These are phyloP conservation scores for Sympetrum striolatum DNA, from an alignment of 2,888 invertebrate species.

Conservation along the genomic window DNA sequence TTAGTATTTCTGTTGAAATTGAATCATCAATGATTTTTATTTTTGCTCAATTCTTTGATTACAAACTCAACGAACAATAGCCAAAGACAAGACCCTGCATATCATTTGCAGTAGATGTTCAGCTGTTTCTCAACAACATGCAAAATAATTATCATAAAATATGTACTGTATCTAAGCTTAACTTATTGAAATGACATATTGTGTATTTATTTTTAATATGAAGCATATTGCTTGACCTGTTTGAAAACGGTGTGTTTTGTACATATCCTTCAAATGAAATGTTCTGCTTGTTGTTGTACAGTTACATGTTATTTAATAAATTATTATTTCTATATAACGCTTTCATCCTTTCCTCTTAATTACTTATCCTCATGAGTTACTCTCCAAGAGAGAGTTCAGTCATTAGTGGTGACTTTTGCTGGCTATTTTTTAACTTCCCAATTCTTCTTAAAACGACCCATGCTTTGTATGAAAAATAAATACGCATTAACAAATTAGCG, in stretches of 20 bases:
- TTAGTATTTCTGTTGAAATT: neutral
- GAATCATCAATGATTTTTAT: neutral
- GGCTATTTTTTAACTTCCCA: neutral
- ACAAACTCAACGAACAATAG: neutral
- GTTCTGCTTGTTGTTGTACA: constrained; percentile 37
- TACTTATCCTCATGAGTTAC: neutral
- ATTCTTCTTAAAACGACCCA: neutral
- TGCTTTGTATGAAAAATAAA: neutral
- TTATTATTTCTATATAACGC: constrained; percentile 34
- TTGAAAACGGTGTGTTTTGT: constrained; percentile 22
- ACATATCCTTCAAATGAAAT: constrained; percentile 40
- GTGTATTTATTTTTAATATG: constrained; percentile 24
- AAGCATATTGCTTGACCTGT: constrained; percentile 32
- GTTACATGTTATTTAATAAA: constrained; percentile 37
- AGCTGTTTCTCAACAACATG: neutral
- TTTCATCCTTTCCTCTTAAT: constrained; percentile 25
- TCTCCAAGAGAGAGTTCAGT: neutral
- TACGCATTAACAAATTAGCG: neutral
- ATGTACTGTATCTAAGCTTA: constrained; percentile 11
- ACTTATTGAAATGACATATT: constrained; percentile 21
- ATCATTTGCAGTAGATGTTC: neutral
- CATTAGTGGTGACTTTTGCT: neutral
- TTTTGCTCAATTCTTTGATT: neutral
- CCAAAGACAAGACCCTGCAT: constrained; percentile 22
- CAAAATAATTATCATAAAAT: neutral